A percentile compares a stretch with the other conserved stretches of the same genome.
Evolutionary conservation across 1,140 invertebrate genomes (phyloP).

Genomic region (Eubasilissa regina): DNA sequence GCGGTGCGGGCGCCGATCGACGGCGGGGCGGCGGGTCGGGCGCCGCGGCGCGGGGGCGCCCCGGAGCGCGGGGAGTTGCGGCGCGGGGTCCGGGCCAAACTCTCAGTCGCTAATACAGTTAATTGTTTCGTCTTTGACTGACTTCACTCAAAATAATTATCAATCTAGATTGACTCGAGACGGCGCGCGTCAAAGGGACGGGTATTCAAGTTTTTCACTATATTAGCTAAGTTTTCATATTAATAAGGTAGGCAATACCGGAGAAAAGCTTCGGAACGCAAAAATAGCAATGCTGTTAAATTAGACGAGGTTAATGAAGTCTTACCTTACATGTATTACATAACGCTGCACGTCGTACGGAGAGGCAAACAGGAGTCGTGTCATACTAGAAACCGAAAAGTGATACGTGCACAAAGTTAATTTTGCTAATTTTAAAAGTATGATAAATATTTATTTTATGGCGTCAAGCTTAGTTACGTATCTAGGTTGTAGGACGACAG

Average conservation of each 20-base stretch:
- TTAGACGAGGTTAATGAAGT: not conserved
- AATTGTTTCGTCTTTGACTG: conserved; percentile 47
- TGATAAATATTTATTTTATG: too few species aligned
- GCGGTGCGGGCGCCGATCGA: too few species aligned
- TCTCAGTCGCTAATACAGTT: conserved; percentile 44
- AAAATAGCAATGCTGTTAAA: conserved; percentile 29
- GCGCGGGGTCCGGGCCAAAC: conserved; percentile 29
- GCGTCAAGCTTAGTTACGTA: too few species aligned
- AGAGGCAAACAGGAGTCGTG: too few species aligned
- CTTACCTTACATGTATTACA: too few species aligned
- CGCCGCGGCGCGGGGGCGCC: conserved; percentile 6
- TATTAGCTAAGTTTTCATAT: conserved; percentile 42
- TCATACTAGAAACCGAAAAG: not conserved
- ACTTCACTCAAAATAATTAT: conserved; percentile 48
- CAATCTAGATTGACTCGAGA: conserved; percentile 41
- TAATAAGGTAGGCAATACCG: conserved; percentile 36
- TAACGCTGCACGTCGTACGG: too few species aligned
- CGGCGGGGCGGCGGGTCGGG: not conserved
- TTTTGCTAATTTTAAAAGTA: too few species aligned
- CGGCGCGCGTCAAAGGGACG: conserved; percentile 42
- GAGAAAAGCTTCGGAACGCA: conserved; percentile 33
- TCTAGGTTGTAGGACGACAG: too few species aligned
- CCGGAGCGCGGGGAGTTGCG: not conserved
- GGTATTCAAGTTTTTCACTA: conserved; percentile 41
- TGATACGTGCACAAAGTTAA: conserved; percentile 5